Evolutionary conservation across 2,888 invertebrate genomes (phyloP).

Genomic region (Aproaerema taeniolella): DNA sequence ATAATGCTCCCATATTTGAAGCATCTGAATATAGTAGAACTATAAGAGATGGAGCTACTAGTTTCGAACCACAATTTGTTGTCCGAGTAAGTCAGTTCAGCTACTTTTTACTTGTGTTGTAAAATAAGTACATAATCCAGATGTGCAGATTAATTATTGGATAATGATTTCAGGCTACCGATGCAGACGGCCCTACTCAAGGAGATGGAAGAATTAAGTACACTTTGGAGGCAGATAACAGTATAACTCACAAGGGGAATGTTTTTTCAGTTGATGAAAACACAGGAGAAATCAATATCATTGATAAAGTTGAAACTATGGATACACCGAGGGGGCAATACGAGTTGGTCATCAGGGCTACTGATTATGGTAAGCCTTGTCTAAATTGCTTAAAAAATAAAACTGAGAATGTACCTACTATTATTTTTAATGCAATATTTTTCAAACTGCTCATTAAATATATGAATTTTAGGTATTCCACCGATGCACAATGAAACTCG

Average conservation of each 20-base stretch:
- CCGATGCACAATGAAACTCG: slow-evolving; percentile 81
- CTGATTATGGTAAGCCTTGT: slow-evolving; percentile 79
- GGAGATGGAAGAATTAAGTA: slow-evolving; percentile 83
- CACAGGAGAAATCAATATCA: slow-evolving; percentile 83
- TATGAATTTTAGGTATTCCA: slow-evolving; percentile 68
- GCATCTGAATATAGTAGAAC: slow-evolving; percentile 83
- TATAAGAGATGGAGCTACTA: slow-evolving; percentile 85
- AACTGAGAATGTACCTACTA: too few relatives aligned
- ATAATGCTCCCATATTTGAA: slow-evolving; percentile 86
- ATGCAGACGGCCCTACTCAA: slow-evolving; percentile 84
- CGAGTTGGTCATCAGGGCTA: slow-evolving; percentile 81
- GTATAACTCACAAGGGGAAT: slow-evolving; percentile 79
- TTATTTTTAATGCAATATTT: too few relatives aligned
- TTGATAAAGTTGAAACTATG: slow-evolving; percentile 81
- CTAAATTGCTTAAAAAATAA: slow-evolving; percentile 2
- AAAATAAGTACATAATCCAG: neutral
- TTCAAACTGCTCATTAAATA: neutral
- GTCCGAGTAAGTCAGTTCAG: slow-evolving; percentile 75
- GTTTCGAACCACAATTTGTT: slow-evolving; percentile 88
- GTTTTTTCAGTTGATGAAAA: slow-evolving; percentile 81
- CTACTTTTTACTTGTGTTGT: slow-evolving; percentile 6
- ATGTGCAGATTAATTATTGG: too few relatives aligned
- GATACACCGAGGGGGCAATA: slow-evolving; percentile 87
- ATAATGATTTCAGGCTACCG: slow-evolving; percentile 77
- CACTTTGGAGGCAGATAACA: slow-evolving; percentile 81